Conservation (phyloP, 2,888 invertebrate species). For the Apotomis betuletana region DNA sequence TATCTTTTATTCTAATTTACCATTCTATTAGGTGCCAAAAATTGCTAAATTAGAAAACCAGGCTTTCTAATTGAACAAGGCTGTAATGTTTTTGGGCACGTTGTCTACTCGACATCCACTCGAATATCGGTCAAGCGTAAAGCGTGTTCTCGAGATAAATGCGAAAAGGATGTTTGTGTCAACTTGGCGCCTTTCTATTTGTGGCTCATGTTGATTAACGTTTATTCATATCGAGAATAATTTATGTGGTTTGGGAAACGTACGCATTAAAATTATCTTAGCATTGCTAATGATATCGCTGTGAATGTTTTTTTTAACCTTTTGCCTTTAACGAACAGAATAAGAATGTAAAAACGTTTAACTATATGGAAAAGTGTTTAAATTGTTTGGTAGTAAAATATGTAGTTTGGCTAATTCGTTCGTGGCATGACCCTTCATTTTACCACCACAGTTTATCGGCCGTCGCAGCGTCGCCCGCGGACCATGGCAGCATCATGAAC, state of each 20-base stretch:
- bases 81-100: background rate
- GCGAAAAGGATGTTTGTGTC: constrained; percentile 40
- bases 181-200: constrained; percentile 38
- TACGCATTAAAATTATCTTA: background rate
- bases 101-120: constrained; percentile 18
- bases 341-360: background rate
- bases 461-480: too few relatives aligned
- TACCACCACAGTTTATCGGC: too few relatives aligned
- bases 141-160: constrained; percentile 35
- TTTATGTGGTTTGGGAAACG: constrained; percentile 3
- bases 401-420: too few relatives aligned
- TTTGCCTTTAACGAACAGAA: background rate
- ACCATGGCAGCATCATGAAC: too few relatives aligned
- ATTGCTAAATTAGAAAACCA: too few relatives aligned
- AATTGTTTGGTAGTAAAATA: too few relatives aligned
- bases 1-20: too few relatives aligned
- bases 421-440: too few relatives aligned
- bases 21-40: too few relatives aligned
- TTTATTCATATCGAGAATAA: constrained; percentile 7
- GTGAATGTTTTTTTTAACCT: background rate
- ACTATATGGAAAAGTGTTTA: too few relatives aligned
- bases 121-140: constrained; percentile 39
- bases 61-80: background rate
- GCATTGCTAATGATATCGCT: background rate
- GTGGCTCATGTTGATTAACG: constrained; percentile 13